Evolutionary conservation across 2,888 invertebrate species (phyloP).

Genomic region (Phyllotreta striolata): DNA sequence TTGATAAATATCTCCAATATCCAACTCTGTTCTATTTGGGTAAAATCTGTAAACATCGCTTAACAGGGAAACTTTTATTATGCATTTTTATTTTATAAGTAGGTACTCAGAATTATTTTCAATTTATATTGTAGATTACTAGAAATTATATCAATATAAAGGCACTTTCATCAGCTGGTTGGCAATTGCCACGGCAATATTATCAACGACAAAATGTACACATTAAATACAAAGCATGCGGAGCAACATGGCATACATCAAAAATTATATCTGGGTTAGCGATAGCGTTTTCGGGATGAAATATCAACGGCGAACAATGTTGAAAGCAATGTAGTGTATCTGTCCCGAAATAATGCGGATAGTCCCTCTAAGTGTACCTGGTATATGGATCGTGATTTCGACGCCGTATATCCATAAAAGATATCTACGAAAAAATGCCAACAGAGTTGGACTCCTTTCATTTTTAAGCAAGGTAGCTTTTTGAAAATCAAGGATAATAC

Average conservation of each 20-base stretch:
- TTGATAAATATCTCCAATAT: no score
- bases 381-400: constrained; percentile 32
- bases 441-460: not conserved
- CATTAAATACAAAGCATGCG: constrained; percentile 6
- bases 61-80: no score
- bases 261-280: constrained; percentile 24
- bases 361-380: constrained; percentile 26
- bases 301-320: constrained; percentile 28
- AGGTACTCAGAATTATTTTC: not conserved
- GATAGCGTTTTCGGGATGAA: constrained; percentile 23
- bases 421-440: constrained; percentile 8
- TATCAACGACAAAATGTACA: not conserved
- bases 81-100: no score
- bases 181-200: not conserved
- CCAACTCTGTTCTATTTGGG: no score
- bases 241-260: constrained; percentile 13
- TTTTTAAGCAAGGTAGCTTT: no score
- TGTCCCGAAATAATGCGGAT: constrained; percentile 35
- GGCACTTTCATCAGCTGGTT: constrained; percentile 2
- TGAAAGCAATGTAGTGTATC: constrained; percentile 36
- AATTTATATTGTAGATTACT: not conserved
- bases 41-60: no score
- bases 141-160: not conserved
- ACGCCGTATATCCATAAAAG: constrained; percentile 26
- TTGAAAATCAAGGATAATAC: no score